These are phyloP conservation scores for Drosophila seguyi DNA, from an alignment of 1,140 invertebrate genomes.

Conservation along the genomic window DNA sequence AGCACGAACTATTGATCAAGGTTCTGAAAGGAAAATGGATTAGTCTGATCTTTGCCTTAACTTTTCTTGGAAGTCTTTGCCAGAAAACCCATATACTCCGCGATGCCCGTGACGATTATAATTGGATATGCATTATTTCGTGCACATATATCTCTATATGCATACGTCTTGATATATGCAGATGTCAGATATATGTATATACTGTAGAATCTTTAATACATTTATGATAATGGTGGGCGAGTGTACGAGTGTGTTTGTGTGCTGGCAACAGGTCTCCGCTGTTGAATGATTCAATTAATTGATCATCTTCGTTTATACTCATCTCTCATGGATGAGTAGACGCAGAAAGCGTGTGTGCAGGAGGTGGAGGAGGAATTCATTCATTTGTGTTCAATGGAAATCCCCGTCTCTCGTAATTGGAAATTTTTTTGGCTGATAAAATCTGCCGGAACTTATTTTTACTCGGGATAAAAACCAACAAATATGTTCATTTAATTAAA, in stretches of 20 bases:
- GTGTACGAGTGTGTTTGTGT: slow-evolving; percentile 27
- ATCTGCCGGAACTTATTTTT: slow-evolving; percentile 29
- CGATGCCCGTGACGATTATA: slow-evolving; percentile 8
- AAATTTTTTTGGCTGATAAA: slow-evolving; percentile 9
- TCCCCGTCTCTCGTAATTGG: slow-evolving; percentile 33
- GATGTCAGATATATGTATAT: slow-evolving; percentile 14
- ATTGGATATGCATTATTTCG: slow-evolving; percentile 40
- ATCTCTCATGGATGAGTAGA: slow-evolving; percentile 70
- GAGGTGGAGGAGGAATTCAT: slow-evolving; percentile 42
- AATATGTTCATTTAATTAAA: background rate
- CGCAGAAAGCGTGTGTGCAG: slow-evolving; percentile 25
- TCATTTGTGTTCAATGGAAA: slow-evolving; percentile 54
- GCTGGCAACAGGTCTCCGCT: slow-evolving; percentile 75
- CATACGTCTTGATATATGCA: slow-evolving; percentile 22
- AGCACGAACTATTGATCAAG: background rate
- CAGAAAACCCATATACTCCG: slow-evolving; percentile 34
- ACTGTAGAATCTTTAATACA: slow-evolving; percentile 29
- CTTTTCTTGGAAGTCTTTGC: background rate
- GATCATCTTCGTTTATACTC: slow-evolving; percentile 75
- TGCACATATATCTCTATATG: slow-evolving; percentile 13
- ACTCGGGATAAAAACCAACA: background rate
- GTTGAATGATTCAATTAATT: slow-evolving; percentile 83
- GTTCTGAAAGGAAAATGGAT: background rate
- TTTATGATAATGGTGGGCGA: slow-evolving; percentile 14
- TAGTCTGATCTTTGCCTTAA: background rate